These are phyloP conservation scores for Gymnosoma rotundatum DNA, from an alignment of 2,888 invertebrate species.

Conservation along the genomic window DNA sequence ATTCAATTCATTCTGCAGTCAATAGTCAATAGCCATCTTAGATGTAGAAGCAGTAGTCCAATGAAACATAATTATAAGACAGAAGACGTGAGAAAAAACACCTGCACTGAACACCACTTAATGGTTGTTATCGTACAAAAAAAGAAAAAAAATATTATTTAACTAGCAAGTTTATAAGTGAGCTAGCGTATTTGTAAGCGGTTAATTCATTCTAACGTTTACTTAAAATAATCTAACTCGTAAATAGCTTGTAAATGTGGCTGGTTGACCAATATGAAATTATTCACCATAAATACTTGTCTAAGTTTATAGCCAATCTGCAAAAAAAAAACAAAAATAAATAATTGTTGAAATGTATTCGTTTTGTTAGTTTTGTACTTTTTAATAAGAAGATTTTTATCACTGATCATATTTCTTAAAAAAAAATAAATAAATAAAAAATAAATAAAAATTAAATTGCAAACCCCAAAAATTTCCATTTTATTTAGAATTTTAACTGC, in stretches of 20 bases:
- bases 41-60: conserved; percentile 29
- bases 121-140: conserved; percentile 45
- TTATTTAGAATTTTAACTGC: conserved; percentile 12
- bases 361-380: conserved; percentile 35
- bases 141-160: conserved; percentile 32
- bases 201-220: conserved; percentile 13
- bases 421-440: background rate
- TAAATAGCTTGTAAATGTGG: conserved; percentile 37
- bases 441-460: background rate
- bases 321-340: conserved; percentile 20
- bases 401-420: conserved; percentile 70
- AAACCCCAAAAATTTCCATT: conserved; percentile 19
- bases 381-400: conserved; percentile 71
- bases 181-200: conserved; percentile 31
- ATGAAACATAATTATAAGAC: conserved; percentile 58
- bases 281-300: conserved; percentile 54
- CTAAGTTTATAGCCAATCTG: background rate
- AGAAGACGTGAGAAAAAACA: conserved; percentile 71
- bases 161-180: conserved; percentile 14
- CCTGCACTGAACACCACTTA: conserved; percentile 66
- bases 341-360: conserved; percentile 50
- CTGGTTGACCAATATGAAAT: conserved; percentile 49
- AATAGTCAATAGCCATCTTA: conserved; percentile 3
- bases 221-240: conserved; percentile 18
- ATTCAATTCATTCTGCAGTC: background rate